Evolutionary conservation across 37 sponge, comb jelly and placozoan species (phyloP).

Genomic region (Cliona cf. orientalis): DNA sequence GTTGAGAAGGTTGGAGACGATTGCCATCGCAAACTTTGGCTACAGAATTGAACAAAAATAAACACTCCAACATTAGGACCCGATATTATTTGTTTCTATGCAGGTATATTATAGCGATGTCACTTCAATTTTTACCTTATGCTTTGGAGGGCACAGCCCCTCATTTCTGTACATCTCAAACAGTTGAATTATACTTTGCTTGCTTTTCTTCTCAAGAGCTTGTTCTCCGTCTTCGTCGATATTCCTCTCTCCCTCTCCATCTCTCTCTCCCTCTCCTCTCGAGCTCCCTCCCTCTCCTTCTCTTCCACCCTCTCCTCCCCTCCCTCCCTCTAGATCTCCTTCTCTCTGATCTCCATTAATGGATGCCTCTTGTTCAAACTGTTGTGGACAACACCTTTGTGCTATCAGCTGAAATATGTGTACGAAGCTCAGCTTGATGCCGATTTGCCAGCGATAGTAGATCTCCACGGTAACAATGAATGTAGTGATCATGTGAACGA

Average conservation of each 20-base stretch:
- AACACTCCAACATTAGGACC: not conserved
- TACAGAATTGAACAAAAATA: not conserved
- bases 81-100: too few relatives aligned
- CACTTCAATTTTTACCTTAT: slow-evolving; percentile 16
- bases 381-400: not conserved
- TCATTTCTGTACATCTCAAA: not conserved
- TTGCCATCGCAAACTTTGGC: slow-evolving; percentile 35
- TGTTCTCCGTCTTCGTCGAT: too few relatives aligned
- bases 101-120: too few relatives aligned
- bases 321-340: too few relatives aligned
- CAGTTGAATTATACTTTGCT: not conserved
- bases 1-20: slow-evolving; percentile 25
- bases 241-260: too few relatives aligned
- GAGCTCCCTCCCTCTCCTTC: too few relatives aligned
- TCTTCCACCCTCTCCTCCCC: too few relatives aligned
- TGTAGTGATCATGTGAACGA: slow-evolving; percentile 9
- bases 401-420: not conserved
- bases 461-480: slow-evolving; percentile 25
- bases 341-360: too few relatives aligned
- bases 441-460: slow-evolving; percentile 57
- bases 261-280: too few relatives aligned
- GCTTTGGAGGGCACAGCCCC: slow-evolving; percentile 22
- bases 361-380: too few relatives aligned
- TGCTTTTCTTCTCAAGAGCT: too few relatives aligned
- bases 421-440: not conserved